Percentiles rank a stretch among this genome's conserved stretches.
Evolutionary conservation across 2,797 vertebrate genomes (phyloP).

Genomic region (Paramormyrops hopkinsi): DNA sequence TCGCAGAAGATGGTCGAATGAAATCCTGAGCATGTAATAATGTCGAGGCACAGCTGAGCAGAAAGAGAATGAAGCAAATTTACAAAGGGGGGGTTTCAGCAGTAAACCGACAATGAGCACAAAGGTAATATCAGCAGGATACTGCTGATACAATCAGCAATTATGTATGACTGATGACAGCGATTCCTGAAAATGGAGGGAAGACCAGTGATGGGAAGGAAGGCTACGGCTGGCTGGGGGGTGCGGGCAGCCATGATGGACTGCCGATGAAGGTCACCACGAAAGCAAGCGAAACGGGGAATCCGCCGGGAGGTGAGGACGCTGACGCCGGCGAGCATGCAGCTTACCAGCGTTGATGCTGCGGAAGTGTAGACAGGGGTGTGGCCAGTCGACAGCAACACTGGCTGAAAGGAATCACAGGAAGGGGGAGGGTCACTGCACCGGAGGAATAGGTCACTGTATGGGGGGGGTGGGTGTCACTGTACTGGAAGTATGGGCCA

Average conservation of each 20-base stretch:
- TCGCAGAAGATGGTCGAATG: neutral
- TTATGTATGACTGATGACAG: neutral
- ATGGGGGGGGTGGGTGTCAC: neutral
- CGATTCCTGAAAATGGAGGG: neutral
- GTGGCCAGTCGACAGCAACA: slow-evolving; percentile 73
- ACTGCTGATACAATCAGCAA: neutral
- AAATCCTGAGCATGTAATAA: neutral
- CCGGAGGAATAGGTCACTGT: neutral
- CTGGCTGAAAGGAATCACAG: slow-evolving; percentile 62
- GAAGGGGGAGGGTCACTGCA: neutral
- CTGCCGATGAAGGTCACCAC: neutral
- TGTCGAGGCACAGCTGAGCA: neutral
- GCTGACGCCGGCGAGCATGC: neutral
- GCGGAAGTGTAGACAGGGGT: slow-evolving; percentile 75
- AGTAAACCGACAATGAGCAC: neutral
- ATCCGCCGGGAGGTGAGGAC: neutral
- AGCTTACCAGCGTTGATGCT: slow-evolving; percentile 73
- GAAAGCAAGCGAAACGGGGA: neutral
- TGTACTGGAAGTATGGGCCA: neutral
- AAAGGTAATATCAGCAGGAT: neutral
- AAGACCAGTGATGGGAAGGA: neutral
- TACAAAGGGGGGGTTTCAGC: no score
- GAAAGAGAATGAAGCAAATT: neutral
- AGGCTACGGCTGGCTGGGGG: neutral
- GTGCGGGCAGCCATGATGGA: neutral